phyloP scores from a whole-genome alignment of 2,888 invertebrate species.

The Alcis repandata region DNA sequence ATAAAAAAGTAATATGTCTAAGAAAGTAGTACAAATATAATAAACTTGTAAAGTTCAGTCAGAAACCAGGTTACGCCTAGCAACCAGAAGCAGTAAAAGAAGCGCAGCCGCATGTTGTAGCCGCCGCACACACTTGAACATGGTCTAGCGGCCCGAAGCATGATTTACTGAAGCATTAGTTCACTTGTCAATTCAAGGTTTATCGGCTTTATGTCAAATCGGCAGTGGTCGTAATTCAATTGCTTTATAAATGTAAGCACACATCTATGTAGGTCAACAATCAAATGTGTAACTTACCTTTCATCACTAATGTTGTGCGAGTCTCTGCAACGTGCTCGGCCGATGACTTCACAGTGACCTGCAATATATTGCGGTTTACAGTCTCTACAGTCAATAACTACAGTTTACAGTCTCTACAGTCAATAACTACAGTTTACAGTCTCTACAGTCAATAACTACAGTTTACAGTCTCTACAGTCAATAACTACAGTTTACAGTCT shows the following conservation, averaged over 20 bases:
- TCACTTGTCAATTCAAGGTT: not conserved
- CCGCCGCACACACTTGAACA: not conserved
- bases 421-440: no score
- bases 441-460: no score
- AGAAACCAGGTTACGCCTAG: not conserved
- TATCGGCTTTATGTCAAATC: not conserved
- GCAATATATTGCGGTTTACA: no score
- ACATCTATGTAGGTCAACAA: not conserved
- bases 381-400: no score
- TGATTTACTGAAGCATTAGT: conserved; percentile 24
- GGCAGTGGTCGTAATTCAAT: not conserved
- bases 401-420: no score
- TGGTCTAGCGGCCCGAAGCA: conserved; percentile 47
- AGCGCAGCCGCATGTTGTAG: not conserved
- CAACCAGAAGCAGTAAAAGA: not conserved
- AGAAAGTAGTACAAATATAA: no score
- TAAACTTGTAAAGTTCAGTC: no score
- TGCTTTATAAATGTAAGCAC: not conserved
- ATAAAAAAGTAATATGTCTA: no score
- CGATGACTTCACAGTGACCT: conserved; percentile 71
- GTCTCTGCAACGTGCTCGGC: conserved; percentile 67
- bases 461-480: no score
- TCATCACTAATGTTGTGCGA: conserved; percentile 63
- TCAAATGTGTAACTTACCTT: conserved; percentile 61
- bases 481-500: no score